Percentiles rank a stretch among this genome's conserved stretches.
These are phyloP conservation scores for Yponomeuta evonymella DNA, from an alignment of 2,888 invertebrate species.

Conservation along the genomic window DNA sequence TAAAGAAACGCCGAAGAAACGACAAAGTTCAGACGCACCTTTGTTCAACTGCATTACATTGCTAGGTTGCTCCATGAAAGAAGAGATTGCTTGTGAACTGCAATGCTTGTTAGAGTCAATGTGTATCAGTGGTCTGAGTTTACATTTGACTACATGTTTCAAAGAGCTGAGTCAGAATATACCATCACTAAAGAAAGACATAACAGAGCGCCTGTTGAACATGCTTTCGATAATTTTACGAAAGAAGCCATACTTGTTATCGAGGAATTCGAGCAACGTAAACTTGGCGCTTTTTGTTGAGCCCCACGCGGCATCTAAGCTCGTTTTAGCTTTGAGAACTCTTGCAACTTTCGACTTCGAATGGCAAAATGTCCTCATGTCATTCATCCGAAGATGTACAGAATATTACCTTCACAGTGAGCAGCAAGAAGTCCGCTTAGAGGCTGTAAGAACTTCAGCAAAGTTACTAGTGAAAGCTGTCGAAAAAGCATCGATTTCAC, in stretches of 20 bases:
- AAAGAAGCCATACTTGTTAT: conserved; percentile 85
- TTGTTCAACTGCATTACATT: conserved; percentile 97
- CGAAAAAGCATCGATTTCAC: conserved; percentile 77
- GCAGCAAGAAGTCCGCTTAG: conserved; percentile 90
- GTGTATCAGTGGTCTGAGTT: conserved; percentile 92
- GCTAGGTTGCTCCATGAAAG: conserved; percentile 90
- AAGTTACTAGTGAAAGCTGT: conserved; percentile 90
- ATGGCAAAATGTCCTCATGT: conserved; percentile 89
- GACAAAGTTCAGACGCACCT: conserved; percentile 85
- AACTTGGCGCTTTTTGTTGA: conserved; percentile 68
- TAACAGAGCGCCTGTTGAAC: conserved; percentile 93
- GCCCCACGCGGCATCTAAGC: conserved; percentile 85
- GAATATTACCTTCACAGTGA: conserved; percentile 94
- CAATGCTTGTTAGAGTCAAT: conserved; percentile 92
- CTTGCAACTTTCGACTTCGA: conserved; percentile 95
- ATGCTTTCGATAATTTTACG: conserved; percentile 94
- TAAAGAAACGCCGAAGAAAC: conserved; percentile 86
- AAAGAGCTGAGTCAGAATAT: conserved; percentile 93
- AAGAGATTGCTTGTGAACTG: conserved; percentile 85
- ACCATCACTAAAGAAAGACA: conserved; percentile 91
- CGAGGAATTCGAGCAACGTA: conserved; percentile 72
- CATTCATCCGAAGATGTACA: conserved; percentile 94
- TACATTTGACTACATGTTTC: conserved; percentile 92
- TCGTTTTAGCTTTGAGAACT: conserved; percentile 94
- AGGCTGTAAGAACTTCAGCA: conserved; percentile 96